phyloP scores from a whole-genome alignment of 2,113 vertebrate genomes.

The Leptodactylus fuscus region DNA sequence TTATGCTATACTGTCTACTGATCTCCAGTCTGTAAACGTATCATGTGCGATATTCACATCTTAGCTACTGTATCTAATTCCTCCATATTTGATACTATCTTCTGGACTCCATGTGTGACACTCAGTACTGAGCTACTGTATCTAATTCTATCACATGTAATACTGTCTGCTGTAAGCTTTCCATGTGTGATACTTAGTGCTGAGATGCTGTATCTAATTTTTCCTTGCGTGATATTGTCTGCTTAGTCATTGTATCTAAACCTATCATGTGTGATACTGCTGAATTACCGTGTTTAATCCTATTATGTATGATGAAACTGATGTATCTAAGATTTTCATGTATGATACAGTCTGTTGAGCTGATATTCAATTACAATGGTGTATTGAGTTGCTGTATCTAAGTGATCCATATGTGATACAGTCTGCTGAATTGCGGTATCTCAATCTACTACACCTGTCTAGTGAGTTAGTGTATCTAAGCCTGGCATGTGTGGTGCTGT shows the following conservation, averaged over 20 bases:
- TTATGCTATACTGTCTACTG: neutral
- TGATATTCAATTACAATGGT: too few species aligned
- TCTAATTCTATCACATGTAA: neutral
- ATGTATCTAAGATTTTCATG: neutral
- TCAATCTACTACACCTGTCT: too few species aligned
- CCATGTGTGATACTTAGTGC: too few species aligned
- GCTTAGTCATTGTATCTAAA: neutral
- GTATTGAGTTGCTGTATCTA: neutral
- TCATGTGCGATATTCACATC: neutral
- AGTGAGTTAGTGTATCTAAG: neutral
- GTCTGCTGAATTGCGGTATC: too few species aligned
- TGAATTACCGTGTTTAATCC: neutral
- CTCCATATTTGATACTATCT: too few species aligned
- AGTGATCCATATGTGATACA: neutral
- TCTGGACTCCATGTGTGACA: neutral
- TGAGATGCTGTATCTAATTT: too few species aligned
- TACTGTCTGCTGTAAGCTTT: neutral
- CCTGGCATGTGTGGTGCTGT: neutral
- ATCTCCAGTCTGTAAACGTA: neutral
- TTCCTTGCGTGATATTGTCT: neutral
- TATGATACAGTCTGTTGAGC: too few species aligned
- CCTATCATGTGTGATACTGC: neutral
- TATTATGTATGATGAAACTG: neutral
- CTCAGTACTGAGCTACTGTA: neutral
- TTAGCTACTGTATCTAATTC: neutral